These are phyloP conservation scores for Cerastis rubricosa DNA, from an alignment of 2,888 invertebrate species.

Conservation along the genomic window DNA sequence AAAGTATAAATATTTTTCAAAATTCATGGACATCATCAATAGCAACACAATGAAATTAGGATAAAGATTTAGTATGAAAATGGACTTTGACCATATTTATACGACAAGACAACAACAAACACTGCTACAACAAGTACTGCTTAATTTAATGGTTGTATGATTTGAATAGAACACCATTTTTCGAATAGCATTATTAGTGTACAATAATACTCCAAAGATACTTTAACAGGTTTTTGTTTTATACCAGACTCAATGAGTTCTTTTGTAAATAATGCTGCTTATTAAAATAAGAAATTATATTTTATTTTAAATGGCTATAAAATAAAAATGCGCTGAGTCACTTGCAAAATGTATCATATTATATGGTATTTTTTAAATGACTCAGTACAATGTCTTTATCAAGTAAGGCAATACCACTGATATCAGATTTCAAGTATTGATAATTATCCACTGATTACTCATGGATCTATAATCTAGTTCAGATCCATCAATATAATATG, in stretches of 20 bases:
- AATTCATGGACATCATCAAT: background rate
- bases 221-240: background rate
- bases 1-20: background rate
- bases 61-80: background rate
- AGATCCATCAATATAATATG: background rate
- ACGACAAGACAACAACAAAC: no score
- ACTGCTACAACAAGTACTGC: no score
- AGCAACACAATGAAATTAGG: background rate
- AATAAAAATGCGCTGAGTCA: no score
- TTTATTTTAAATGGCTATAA: background rate
- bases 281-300: background rate
- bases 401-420: slow-evolving; percentile 2
- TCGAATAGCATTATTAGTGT: background rate
- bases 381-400: slow-evolving; percentile 1
- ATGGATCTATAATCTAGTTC: slow-evolving; percentile 4
- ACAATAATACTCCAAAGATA: background rate
- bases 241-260: background rate
- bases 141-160: background rate
- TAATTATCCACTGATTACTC: slow-evolving; percentile 19
- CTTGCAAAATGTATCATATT: no score
- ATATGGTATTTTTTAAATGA: slow-evolving; percentile 16
- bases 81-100: slow-evolving; percentile 6
- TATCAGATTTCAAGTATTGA: slow-evolving; percentile 44
- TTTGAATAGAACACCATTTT: background rate
- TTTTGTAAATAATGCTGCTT: background rate